These are phyloP conservation scores for Lacerta bilineata DNA, from an alignment of 2,797 vertebrate genomes.

Conservation along the genomic window DNA sequence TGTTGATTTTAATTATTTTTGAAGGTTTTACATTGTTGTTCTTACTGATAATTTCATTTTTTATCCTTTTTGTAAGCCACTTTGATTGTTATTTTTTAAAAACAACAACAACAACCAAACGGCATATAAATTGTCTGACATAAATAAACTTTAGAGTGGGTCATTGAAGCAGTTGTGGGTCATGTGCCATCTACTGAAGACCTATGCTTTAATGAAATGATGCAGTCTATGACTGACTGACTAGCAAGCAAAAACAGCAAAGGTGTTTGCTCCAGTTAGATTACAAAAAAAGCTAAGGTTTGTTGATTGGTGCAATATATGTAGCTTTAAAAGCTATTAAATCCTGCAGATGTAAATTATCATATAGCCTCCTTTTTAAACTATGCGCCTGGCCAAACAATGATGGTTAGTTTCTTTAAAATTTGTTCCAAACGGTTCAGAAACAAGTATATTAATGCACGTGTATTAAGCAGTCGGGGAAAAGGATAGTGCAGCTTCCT, in stretches of 20 bases:
- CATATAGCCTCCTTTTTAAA: slow-evolving; percentile 13
- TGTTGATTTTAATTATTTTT: too few relatives aligned
- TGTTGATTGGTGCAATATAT: neutral
- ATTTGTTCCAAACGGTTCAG: neutral
- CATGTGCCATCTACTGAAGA: neutral
- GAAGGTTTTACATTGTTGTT: too few relatives aligned
- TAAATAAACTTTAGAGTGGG: neutral
- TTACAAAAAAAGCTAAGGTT: neutral
- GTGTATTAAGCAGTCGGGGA: slow-evolving; percentile 55
- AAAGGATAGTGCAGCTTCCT: slow-evolving; percentile 73
- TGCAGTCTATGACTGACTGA: neutral
- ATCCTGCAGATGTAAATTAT: neutral
- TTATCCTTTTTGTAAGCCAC: neutral
- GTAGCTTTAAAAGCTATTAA: neutral
- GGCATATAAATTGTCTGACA: too few relatives aligned
- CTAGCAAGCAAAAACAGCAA: neutral
- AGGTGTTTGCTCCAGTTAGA: neutral
- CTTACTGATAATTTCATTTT: too few relatives aligned
- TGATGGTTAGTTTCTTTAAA: neutral
- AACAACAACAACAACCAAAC: neutral
- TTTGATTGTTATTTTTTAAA: neutral
- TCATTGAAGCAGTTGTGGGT: neutral
- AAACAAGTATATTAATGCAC: neutral
- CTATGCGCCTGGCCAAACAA: neutral
- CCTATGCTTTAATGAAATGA: too few relatives aligned